Evolutionary conservation across 2,888 invertebrate species (phyloP).

Genomic region (Synanthedon andrenaeformis): DNA sequence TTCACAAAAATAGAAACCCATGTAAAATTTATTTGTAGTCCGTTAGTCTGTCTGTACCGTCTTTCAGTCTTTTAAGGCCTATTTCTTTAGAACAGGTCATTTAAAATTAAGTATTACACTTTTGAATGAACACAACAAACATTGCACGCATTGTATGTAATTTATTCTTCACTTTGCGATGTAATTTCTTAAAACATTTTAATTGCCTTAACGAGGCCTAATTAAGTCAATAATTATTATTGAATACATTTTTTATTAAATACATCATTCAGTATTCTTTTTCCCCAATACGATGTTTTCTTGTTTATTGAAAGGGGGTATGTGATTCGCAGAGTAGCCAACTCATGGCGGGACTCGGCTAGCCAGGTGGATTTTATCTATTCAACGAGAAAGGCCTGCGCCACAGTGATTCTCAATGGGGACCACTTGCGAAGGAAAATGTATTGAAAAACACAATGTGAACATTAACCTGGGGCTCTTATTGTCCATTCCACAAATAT

Average conservation of each 20-base stretch:
- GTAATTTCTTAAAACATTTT: too few species aligned
- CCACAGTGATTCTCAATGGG: conserved; percentile 47
- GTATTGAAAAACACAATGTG: conserved; percentile 65
- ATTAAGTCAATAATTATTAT: background rate
- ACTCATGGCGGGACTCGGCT: conserved; percentile 54
- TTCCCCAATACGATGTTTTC: background rate
- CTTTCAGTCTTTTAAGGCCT: too few species aligned
- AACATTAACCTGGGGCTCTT: conserved; percentile 43
- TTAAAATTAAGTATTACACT: too few species aligned
- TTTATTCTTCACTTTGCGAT: too few species aligned
- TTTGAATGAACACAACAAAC: too few species aligned
- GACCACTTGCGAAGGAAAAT: conserved; percentile 61
- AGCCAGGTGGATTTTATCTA: conserved; percentile 60
- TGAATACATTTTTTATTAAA: background rate
- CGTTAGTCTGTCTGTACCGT: too few species aligned
- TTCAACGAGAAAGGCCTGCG: conserved; percentile 46
- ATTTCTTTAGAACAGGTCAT: too few species aligned
- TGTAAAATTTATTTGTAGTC: too few species aligned
- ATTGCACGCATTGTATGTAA: too few species aligned
- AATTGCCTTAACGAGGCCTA: background rate
- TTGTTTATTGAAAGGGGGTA: conserved; percentile 11
- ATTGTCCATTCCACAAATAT: conserved; percentile 47
- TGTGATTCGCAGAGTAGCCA: conserved; percentile 42
- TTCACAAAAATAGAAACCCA: too few species aligned
- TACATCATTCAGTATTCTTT: background rate